Base-by-base conservation (phyloP, 2,888 invertebrate species). In the Fissipunctia ypsillon region DNA sequence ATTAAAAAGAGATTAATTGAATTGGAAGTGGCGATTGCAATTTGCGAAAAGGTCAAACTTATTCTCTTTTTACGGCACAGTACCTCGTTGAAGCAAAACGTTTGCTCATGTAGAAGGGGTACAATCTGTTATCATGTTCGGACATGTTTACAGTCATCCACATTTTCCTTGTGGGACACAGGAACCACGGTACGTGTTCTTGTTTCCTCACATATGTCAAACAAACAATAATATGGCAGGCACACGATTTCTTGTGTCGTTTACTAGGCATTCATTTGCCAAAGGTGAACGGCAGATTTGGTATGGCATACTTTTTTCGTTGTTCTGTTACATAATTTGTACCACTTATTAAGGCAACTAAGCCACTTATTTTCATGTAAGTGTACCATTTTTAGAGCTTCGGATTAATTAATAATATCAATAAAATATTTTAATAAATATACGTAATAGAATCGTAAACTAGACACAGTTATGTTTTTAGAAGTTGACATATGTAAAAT, bases 211-310 rank as follows among this genome's bases (percentile, higher is more conserved):
- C 35, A 65, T 41, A 31, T 48, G 52, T 43, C 25, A 64, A n/a
- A 64, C 67, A 78, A 61, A 68, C 73, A 64, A 31, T 31, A 38
- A 76, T 48, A 67, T 64, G 52, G 60, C 28, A 43, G 57, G 25
- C 52, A 28, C 69, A 64, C 67, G 80, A 70, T 73, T 70, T 68
- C 52, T 73, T 83, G 52, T 43, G 68, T 65, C 68, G 43, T 57
- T 82, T 75, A 76, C 68, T 64, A 72, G 74, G 75, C 66, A 56
- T 60, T 74, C 70, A 69, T 74, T 68, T 70, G 14, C 45, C 38
- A 50, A 82, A 73, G n/a, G n/a, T n/a, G n/a, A n/a, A n/a, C n/a
- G n/a, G n/a, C n/a, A n/a, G n/a, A n/a, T n/a, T n/a, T n/a, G n/a
- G n/a, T n/a, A n/a, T n/a, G n/a, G n/a, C n/a, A n/a, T n/a, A n/a